Base-by-base conservation (phyloP, 2,113 vertebrate species). In the Xyrauchen texanus region DNA sequence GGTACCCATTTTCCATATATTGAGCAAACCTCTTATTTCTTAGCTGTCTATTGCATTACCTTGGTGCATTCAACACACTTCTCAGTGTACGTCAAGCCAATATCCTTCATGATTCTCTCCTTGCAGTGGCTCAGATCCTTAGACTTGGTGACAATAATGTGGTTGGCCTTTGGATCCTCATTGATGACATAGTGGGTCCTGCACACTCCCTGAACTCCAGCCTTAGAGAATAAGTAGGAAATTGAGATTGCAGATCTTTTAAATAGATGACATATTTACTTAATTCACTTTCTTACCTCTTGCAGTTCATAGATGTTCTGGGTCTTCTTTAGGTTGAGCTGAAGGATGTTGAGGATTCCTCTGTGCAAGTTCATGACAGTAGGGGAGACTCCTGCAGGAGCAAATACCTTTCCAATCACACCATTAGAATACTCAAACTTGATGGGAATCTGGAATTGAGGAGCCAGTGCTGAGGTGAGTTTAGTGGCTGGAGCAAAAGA, bases 121-220 rank as follows among this genome's bases (percentile, higher is more conserved):
- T 94, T 91, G 69, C 95, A 96, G 52, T 93, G 89, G 73, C 87
- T 92, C 74, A 94, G 80, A 81, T 97, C 93, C 69, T 92, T 92
- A 15, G 91, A 91, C 87, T 93, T 97, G 66, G 89, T 94, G 46
- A 94, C 45, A 57, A 77, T 78, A 47, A 90, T 73, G 10, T 86
- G 75, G 2, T 86, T 76, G 45, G 88, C 89, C 79, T 88, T 92
- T 51, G n/a, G 86, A 44, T 95, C 91, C 78, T 96, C 93, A 84
- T 86, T 92, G 85, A 94, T 89, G 79, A 92, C 51, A 1, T 95
- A 96, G 71, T 90, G 88, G 0, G 94, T 94, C 44, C 93, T 93
- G 91, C 96, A 97, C 65, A 95, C 87, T 61, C 96, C 96, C 83
- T 93, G 93, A 87, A 90, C 86, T 85, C 94, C 94, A 60, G 86